Base-by-base conservation (phyloP, 2,888 invertebrate species). In the Netelia melanura region DNA sequence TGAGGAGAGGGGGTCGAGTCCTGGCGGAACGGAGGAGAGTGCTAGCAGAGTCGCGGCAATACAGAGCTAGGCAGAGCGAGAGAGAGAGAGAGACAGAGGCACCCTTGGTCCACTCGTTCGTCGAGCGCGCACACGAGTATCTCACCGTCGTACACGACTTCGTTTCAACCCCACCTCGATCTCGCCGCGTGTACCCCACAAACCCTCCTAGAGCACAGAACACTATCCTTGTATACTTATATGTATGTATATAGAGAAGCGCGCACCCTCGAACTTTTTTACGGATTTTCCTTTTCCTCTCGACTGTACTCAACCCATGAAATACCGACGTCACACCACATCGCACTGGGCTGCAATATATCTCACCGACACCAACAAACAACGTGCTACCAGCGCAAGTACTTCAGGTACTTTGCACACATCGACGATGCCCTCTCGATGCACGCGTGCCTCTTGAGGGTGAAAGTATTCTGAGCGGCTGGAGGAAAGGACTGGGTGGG, bases 81-180 rank as follows among this genome's bases (percentile, higher is more conserved):
- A 38, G 6, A 38, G 38, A 38, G 38, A 38, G 54, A 70, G 79
- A 38, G 38, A 38, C 0, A 38, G 54, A 75, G 79, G 52, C 52
- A 82, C 82, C 79, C 75, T 79, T 72, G 79, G 70, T 84, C 72
- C 80, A 76, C 62, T 65, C 71, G 54, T 71, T 64, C 54, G 71
- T 38, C 56, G 61, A 38, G 23, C 21, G 43, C 72, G 21, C 72
- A 48, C 58, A 68, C 65, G 65, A 58, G 11, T 61, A 43, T 58
- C 70, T 62, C 72, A 71, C 61, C 61, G 67, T 72, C 78, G 61
- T 67, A 56, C 71, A 38, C 17, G 54, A 74, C 75, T 65, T 58
- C 70, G 21, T 54, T 78, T 65, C 78, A 79, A 62, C 65, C 70
- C 56, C 75, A 70, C 67, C 65, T 30, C 44, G 10, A 3, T 30